These are phyloP conservation scores for Archilochus colubris DNA, from an alignment of 2,113 vertebrate species.

Conservation along the genomic window DNA sequence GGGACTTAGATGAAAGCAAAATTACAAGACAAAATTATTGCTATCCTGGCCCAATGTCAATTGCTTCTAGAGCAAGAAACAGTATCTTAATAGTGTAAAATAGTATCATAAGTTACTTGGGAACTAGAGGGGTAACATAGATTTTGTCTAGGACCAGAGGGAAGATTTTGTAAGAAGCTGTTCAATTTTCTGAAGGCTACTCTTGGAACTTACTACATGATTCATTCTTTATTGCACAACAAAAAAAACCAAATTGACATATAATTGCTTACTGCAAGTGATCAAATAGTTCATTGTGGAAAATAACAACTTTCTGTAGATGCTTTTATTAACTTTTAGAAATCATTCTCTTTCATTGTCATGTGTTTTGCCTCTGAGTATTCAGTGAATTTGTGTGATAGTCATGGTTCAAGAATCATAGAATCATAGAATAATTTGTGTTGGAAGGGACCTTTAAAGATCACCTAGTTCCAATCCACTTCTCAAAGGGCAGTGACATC, in stretches of 20 bases:
- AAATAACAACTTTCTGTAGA: background rate
- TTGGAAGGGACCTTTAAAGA: background rate
- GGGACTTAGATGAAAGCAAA: too few species aligned
- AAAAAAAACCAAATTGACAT: background rate
- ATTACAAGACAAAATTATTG: too few species aligned
- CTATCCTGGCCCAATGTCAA: background rate
- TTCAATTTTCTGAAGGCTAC: background rate
- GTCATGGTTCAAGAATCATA: background rate
- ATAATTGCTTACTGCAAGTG: background rate
- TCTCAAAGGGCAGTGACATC: fast-evolving
- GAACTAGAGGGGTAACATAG: background rate
- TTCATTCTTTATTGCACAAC: background rate
- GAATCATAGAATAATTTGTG: background rate
- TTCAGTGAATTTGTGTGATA: background rate
- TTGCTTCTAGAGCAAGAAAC: background rate
- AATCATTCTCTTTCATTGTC: background rate
- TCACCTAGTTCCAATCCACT: background rate
- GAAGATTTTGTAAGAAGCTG: background rate
- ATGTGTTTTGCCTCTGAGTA: background rate
- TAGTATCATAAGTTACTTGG: background rate
- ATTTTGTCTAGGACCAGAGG: background rate
- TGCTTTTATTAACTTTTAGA: background rate
- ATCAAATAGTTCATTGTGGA: background rate
- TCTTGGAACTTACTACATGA: background rate
- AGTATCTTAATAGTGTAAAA: background rate